Base-by-base conservation (phyloP, 2,888 invertebrate species). In the Incurvaria masculella region DNA sequence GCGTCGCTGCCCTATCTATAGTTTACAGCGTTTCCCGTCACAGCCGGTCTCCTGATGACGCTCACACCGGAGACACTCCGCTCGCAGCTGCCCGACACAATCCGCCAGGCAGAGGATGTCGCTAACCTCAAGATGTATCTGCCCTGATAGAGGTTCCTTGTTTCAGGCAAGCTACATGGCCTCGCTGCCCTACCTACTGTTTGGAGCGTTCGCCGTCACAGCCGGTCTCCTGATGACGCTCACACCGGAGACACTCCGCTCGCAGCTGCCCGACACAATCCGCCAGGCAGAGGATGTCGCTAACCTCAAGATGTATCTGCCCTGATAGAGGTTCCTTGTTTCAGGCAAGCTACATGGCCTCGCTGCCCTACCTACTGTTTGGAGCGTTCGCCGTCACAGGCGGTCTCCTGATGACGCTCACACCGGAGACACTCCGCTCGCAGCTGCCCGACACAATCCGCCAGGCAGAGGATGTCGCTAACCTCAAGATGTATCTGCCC, bases 41-140 rank as follows among this genome's bases (percentile, higher is more conserved):
- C 61, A 17, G 66, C 79, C 14, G 80, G 74, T 6, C 51, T 65
- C 18, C 60, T 81, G 23, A 68, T 78, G 46, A 59, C 79, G 45
- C 60, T 72, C 20, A 80, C 81, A 48, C 81, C 81, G 1, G 82
- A 81, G 63, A 81, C 81, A 8, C 65, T 76, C 42, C 68, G 72
- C 52, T 56, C 66, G 21, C 63, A 69, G 17, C 57, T 81, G 44
- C 81, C 81, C 14, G 74, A 80, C 53, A 80, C 79, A n/a, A 66
- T 82, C 19, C 63, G 68, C 40, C 81, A 85, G 58, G 83, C 84
- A 0, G 69, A 80, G 59, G 64, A 68, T 45, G 75, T 81, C 49
- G 43, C 42, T n/a, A 43, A 46, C 39, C 39, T 20, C 8, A 41
- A 20, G 41, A 41, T 41, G 41, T 16, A 33, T 10, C 23, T 23